These are phyloP conservation scores for Drosophila funebris DNA, from an alignment of 1,140 invertebrate species.

Conservation along the genomic window DNA sequence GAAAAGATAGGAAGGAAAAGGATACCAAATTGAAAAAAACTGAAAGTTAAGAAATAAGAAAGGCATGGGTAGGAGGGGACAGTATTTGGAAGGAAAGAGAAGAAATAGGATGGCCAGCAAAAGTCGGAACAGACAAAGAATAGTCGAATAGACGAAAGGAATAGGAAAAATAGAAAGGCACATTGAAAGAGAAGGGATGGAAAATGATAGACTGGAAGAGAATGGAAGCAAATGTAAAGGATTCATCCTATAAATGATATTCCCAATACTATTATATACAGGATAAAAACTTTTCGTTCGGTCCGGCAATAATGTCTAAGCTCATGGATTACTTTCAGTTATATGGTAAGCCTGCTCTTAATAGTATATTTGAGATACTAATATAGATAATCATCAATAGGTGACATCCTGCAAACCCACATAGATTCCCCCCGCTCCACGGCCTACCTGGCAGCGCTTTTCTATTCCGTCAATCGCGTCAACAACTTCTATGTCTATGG, in stretches of 20 bases:
- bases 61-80: too few relatives aligned
- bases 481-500: constrained; percentile 87
- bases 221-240: not conserved
- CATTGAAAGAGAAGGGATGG: too few relatives aligned
- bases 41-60: too few relatives aligned
- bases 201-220: too few relatives aligned
- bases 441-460: constrained; percentile 89
- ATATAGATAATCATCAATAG: constrained; percentile 52
- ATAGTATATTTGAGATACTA: not conserved
- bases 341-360: constrained; percentile 58
- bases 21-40: too few relatives aligned
- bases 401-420: constrained; percentile 90
- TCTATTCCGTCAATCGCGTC: constrained; percentile 86
- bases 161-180: too few relatives aligned
- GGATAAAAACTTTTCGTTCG: constrained; percentile 90
- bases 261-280: constrained; percentile 59
- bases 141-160: too few relatives aligned
- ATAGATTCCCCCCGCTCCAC: constrained; percentile 89
- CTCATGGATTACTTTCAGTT: constrained; percentile 87
- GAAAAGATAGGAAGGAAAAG: too few relatives aligned
- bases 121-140: too few relatives aligned
- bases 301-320: constrained; percentile 88
- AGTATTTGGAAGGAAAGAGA: too few relatives aligned
- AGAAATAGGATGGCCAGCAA: too few relatives aligned
- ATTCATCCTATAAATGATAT: not conserved